Evolutionary conservation across 2,113 vertebrate genomes (phyloP).

Genomic region (Lagenorhynchus albirostris): DNA sequence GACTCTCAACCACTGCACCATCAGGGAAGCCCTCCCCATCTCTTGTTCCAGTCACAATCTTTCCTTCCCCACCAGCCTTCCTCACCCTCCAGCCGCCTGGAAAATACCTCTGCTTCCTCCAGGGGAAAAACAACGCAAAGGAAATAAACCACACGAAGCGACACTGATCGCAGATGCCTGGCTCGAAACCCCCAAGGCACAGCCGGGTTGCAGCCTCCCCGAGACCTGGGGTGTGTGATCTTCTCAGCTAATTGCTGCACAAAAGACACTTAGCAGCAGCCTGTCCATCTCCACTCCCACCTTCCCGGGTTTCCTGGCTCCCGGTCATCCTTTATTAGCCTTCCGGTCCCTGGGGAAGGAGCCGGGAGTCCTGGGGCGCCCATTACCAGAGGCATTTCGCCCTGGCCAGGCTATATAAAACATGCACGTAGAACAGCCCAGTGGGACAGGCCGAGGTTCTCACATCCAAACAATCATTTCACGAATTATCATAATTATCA

Average conservation of each 20-base stretch:
- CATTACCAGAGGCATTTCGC: constrained; percentile 85
- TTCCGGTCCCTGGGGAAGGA: constrained; percentile 71
- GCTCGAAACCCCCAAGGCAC: rapidly evolving
- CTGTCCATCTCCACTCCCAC: constrained; percentile 65
- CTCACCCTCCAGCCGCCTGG: neutral
- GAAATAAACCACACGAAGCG: rapidly evolving
- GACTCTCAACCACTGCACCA: too few relatives aligned
- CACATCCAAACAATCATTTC: constrained; percentile 95
- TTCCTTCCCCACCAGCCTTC: neutral
- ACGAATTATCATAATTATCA: constrained; percentile 98
- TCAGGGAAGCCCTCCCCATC: neutral
- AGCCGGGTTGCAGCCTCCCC: neutral
- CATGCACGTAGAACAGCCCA: constrained; percentile 76
- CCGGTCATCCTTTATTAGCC: constrained; percentile 83
- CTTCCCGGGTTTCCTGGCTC: constrained; percentile 79
- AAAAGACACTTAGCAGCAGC: constrained; percentile 82
- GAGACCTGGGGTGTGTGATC: constrained; percentile 74
- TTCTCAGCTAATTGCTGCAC: constrained; percentile 73
- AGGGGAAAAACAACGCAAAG: neutral
- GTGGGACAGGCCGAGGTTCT: constrained; percentile 83
- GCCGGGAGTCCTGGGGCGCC: constrained; percentile 76
- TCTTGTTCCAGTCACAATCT: rapidly evolving
- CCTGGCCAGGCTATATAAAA: constrained; percentile 82
- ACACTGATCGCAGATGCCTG: rapidly evolving
- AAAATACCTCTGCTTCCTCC: neutral